Base-by-base conservation (phyloP, 2,797 vertebrate genomes). In the Adrianichthys oophorus region DNA sequence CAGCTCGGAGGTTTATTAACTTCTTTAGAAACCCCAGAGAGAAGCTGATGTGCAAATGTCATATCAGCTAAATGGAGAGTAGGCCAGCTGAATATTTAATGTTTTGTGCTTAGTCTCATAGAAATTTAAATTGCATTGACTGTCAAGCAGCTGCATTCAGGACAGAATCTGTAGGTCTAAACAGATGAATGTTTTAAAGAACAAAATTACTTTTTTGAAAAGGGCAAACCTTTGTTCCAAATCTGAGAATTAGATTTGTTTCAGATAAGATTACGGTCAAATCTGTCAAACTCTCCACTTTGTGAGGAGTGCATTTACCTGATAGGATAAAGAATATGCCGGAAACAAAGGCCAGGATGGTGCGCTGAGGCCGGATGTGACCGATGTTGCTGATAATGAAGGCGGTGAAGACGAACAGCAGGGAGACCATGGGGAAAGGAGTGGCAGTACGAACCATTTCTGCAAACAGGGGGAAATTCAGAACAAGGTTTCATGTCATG, bases 321-420 rank as follows among this genome's bases (percentile, higher is more conserved):
- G 95, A 96, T 3, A 97, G 90, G 56, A 97, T 97, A 91, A 97
- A 97, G 91, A 96, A 96, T 70, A 97, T 97, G 15, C 95, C 95
- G 0, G 95, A 96, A 5, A 97, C 90, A 46, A 97, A 97, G 73
- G 95, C 95, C 59, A 97, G 89, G 76, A 96, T 95, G 79, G 95
- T 98, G 60, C 94, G 92, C 87, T 97, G 95, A 0, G 96, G 96
- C 29, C 93, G 93, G 76, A 96, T 95, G 91, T 98, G 96, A 32
- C 96, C 96, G 1, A 98, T 94, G 88, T 95, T 98, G 87, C 95
- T 98, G 86, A 98, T 95, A 84, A 98, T 92, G 56, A 98, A 96
- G 73, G 94, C 96, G 0, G 93, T 96, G 89, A 97, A 95, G 67
- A 96, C 94, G 16, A 97, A 94, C 70, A 97, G 95, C 72, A 96